These are phyloP conservation scores for Catamblyrhynchus diadema DNA, from an alignment of 2,797 vertebrate genomes.

Conservation along the genomic window DNA sequence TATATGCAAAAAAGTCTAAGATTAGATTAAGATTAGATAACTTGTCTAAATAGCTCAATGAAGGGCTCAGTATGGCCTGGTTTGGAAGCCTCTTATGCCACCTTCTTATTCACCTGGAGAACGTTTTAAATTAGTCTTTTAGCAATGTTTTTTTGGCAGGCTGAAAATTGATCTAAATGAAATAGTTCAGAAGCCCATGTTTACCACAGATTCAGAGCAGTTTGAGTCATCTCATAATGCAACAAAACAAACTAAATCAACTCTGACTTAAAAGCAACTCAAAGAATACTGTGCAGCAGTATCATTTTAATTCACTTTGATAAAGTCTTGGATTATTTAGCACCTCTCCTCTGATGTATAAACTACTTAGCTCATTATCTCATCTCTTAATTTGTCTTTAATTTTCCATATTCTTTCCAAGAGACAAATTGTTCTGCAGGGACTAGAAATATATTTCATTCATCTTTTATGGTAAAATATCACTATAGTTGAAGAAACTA, in stretches of 20 bases:
- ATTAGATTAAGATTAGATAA: not conserved
- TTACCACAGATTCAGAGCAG: not conserved
- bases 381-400: not conserved
- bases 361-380: not conserved
- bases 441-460: not conserved
- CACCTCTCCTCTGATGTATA: not conserved
- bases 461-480: not conserved
- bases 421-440: not conserved
- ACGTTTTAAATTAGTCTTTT: not conserved
- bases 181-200: not conserved
- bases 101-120: not conserved
- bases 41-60: not conserved
- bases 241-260: not conserved
- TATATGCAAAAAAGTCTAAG: not conserved
- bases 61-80: not conserved
- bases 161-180: not conserved
- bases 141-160: not conserved
- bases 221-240: not conserved
- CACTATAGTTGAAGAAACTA: not conserved
- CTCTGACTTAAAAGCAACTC: not conserved
- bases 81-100: not conserved
- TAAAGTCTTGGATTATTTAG: not conserved
- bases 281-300: not conserved
- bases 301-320: not conserved
- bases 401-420: not conserved